Conservation (phyloP, 2,113 vertebrate species). For the Dunckerocampus dactyliophorus region DNA sequence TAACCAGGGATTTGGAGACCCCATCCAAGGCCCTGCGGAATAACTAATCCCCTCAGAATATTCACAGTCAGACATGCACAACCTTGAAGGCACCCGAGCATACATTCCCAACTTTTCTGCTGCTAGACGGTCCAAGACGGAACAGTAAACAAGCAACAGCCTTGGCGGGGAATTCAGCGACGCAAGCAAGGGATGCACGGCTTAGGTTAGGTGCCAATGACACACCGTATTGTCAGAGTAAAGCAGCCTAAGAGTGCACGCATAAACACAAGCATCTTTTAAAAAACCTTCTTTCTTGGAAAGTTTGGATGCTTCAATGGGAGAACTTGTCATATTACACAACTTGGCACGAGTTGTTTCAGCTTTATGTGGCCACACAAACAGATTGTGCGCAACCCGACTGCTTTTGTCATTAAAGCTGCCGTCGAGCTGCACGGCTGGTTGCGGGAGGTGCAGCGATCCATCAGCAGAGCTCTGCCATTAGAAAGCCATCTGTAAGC, state of each 20-base stretch:
- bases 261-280: not conserved
- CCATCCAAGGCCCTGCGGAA: slow-evolving; percentile 23
- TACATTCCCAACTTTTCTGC: slow-evolving; percentile 4
- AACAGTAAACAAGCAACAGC: not conserved
- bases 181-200: not conserved
- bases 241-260: not conserved
- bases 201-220: not conserved
- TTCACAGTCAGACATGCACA: slow-evolving; percentile 17
- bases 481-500: slow-evolving; percentile 70
- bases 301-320: not conserved
- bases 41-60: slow-evolving; percentile 13
- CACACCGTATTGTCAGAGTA: not conserved
- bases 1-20: slow-evolving; percentile 3
- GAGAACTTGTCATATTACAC: not conserved
- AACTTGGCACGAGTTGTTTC: not conserved
- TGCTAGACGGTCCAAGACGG: slow-evolving; percentile 11
- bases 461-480: slow-evolving; percentile 63
- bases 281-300: not conserved
- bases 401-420: slow-evolving; percentile 59
- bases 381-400: slow-evolving; percentile 22
- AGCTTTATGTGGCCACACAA: not conserved
- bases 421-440: slow-evolving; percentile 55
- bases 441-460: slow-evolving; percentile 58
- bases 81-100: not conserved
- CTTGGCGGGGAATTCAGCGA: not conserved